Evolutionary conservation across 1,140 invertebrate genomes (phyloP), one percentile per base, ranked within the genome.

Genomic region (Drusus annulatus): DNA sequence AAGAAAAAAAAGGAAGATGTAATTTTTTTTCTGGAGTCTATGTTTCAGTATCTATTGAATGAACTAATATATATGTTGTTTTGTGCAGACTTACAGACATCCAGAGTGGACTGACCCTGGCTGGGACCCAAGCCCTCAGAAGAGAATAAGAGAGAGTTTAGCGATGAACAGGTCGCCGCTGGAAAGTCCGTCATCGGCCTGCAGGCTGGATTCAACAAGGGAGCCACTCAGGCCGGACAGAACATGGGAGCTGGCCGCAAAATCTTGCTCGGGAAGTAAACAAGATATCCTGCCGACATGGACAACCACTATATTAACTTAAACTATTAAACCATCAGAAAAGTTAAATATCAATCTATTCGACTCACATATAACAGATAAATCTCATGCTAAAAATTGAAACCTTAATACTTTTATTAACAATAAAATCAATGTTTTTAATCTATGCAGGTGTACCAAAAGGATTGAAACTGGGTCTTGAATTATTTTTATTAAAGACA

Each of bases 201-300:
- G 15, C 98, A 99, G 90, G 97, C 97, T 84, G 98, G 98, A n/a
- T 94, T 93, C 84, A 99, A 99, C 92, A 98, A 98, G 87, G 97
- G 97, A 52, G 97, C 97, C 81, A 95, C 95, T 60, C 97, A 98
- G 89, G 93, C 95, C 58, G 98, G 98, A 3, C 94, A 96, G 87
- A 99, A 94, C 88, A 93, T 99, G 77, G 98, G 98, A 74, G 98
- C 98, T 83, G 95, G 94, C 80, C 93, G 96, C 86, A 96, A 96
- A 89, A 96, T 96, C 88, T 91, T 97, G 83, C 91, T 96, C 84
- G 95, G 95, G 91, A 96, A 97, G 92, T 96, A 93, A 93, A 86
- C 80, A 16, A 17, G 36, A 77, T n/a, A 25, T 54, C 17, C 10
- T 51, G 28, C n/a, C 74, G 45, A 19, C 8, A 69, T 45, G 63